Evolutionary conservation across 2,888 invertebrate species (phyloP), one percentile per base, ranked within the genome.

Genomic region (Rhorus exstirpatorius): DNA sequence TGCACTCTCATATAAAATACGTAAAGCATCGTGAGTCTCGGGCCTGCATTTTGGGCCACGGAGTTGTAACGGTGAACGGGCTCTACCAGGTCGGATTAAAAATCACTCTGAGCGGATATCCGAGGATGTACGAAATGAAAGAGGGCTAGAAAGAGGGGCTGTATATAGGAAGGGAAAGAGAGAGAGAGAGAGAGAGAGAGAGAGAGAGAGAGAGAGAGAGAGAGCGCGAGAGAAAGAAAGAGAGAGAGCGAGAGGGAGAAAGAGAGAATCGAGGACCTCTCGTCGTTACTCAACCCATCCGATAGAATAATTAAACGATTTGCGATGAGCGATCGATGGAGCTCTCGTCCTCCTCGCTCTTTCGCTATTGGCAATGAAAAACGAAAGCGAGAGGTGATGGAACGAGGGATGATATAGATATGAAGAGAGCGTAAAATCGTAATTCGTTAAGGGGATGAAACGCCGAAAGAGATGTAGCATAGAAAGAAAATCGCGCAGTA

Each of bases 271-370:
- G 72, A 86, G 49, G 24, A 17, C 26, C 41, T 46, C 41, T 46
- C 68, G 24, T 41, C 71, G 76, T 61, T 61, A 49, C 67, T 55
- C 68, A 46, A 19, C 17, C 38, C 51, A 87, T 86, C 86, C 85
- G 87, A 84, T 85, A 85, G 87, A 88, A 87, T 88, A 88, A 89
- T 87, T 88, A 85, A 83, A 75, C 86, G 84, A 87, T 86, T 74
- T 71, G 85, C 85, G 86, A 89, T 89, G 87, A 89, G 84, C 83
- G 85, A 87, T 83, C 86, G 86, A 82, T 55, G 51, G 44, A 38
- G 67, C 21, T 44, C 58, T 55, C 46, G 46, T n/a, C n/a, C 44
- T 41, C 58, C 46, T 26, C 71, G 8, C 19, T 31, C 19, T 17
- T 35, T 49, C 35, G 6, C 19, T 46, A 60, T 53, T 49, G 60